phyloP scores from a whole-genome alignment of 2,797 vertebrate species.

The Semotilus atromaculatus region DNA sequence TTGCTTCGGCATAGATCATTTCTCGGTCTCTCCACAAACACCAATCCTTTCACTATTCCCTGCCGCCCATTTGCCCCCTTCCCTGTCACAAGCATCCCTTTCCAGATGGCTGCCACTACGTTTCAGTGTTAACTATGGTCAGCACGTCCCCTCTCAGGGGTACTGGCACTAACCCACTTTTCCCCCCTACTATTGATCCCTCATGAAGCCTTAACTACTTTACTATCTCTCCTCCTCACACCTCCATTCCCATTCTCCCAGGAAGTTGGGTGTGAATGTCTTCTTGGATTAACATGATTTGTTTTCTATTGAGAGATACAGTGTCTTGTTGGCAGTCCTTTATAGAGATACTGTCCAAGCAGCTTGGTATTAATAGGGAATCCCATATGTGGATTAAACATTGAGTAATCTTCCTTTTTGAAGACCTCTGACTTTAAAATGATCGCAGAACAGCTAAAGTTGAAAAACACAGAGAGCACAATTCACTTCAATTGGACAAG shows the following conservation, averaged over 20 bases:
- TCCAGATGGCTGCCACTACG: slow-evolving; percentile 77
- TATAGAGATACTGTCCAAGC: neutral
- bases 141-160: slow-evolving; percentile 75
- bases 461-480: neutral
- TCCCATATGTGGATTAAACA: slow-evolving; percentile 3
- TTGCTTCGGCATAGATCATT: slow-evolving; percentile 45
- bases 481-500: neutral
- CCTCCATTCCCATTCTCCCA: slow-evolving; percentile 43
- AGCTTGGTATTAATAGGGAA: neutral
- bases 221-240: slow-evolving; percentile 57
- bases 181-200: slow-evolving; percentile 64
- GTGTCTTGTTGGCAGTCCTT: slow-evolving; percentile 8
- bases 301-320: slow-evolving; percentile 20
- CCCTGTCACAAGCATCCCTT: slow-evolving; percentile 53
- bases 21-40: slow-evolving; percentile 25
- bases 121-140: slow-evolving; percentile 76
- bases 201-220: slow-evolving; percentile 44
- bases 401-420: neutral
- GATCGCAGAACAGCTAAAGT: neutral
- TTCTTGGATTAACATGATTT: slow-evolving; percentile 3
- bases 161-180: slow-evolving; percentile 67
- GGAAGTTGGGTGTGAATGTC: slow-evolving; percentile 22
- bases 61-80: neutral
- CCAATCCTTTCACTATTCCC: neutral
- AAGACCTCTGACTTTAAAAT: neutral